Percentiles rank a stretch among this genome's conserved stretches.
phyloP scores from a whole-genome alignment of 2,113 vertebrate genomes.

The Pelusios castaneus region DNA sequence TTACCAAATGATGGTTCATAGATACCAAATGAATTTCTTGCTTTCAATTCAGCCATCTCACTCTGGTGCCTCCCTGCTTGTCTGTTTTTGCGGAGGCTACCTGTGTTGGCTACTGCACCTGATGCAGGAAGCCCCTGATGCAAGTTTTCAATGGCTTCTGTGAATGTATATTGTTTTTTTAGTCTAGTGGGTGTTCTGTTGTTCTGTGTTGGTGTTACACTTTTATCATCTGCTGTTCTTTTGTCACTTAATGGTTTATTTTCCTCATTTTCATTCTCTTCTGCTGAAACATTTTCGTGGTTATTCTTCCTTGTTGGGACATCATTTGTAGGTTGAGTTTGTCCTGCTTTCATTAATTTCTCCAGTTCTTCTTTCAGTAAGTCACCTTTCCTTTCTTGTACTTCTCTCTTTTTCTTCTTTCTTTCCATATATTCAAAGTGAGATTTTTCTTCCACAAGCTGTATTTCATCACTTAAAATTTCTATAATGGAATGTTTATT shows the following conservation, averaged over 20 bases:
- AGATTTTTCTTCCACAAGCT: not conserved
- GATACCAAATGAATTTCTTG: not conserved
- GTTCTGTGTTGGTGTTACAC: not conserved
- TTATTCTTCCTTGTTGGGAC: not conserved
- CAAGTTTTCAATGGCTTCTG: conserved; percentile 72
- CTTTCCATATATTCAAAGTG: conserved; percentile 19
- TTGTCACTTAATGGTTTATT: not conserved
- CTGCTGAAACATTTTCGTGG: not conserved
- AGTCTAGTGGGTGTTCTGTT: not conserved
- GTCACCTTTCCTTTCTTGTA: not conserved
- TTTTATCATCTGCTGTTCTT: not conserved
- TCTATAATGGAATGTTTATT: conserved; percentile 42
- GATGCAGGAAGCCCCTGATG: conserved; percentile 60
- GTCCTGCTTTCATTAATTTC: not conserved
- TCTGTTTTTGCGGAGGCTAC: rapidly evolving
- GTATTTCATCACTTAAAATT: not conserved
- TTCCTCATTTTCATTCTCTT: not conserved
- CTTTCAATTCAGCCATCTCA: rapidly evolving
- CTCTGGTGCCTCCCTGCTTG: not conserved
- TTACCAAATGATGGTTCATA: conserved; percentile 53
- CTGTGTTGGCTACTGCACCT: not conserved
- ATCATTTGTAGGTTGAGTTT: not conserved
- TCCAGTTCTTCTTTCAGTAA: conserved; percentile 5
- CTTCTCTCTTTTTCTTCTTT: conserved; percentile 7
- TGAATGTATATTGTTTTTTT: conserved; percentile 48